These are phyloP conservation scores for Formica aserva DNA, from an alignment of 2,888 invertebrate genomes.

Conservation along the genomic window DNA sequence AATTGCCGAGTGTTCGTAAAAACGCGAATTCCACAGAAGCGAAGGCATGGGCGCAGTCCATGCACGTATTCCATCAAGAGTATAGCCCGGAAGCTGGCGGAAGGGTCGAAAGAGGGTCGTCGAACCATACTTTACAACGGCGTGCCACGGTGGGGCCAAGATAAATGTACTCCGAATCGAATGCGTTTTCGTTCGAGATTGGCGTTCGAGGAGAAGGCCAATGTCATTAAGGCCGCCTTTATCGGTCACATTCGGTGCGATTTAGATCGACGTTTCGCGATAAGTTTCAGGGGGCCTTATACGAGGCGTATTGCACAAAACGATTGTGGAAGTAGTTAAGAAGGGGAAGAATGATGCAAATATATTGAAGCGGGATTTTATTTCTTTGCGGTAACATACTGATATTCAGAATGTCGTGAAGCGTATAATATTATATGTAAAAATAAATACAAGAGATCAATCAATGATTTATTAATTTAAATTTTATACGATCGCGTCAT, in stretches of 20 bases:
- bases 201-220: conserved; percentile 51
- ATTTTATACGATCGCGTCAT: neutral
- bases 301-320: conserved; percentile 38
- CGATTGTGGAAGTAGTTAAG: conserved; percentile 54
- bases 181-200: conserved; percentile 71
- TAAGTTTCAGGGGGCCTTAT: conserved; percentile 59
- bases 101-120: conserved; percentile 61
- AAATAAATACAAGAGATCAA: neutral
- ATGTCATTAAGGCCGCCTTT: conserved; percentile 71
- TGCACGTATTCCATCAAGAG: conserved; percentile 82
- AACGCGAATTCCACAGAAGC: conserved; percentile 60
- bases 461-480: conserved; percentile 9
- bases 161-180: conserved; percentile 78
- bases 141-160: conserved; percentile 67
- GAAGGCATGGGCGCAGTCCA: conserved; percentile 72
- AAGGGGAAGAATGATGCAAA: conserved; percentile 51
- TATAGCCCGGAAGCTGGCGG: conserved; percentile 69
- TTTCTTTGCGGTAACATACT: conserved; percentile 44
- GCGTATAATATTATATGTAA: neutral
- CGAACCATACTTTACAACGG: conserved; percentile 68
- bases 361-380: conserved; percentile 52
- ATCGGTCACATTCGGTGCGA: conserved; percentile 68
- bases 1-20: conserved; percentile 60
- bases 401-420: neutral
- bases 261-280: conserved; percentile 71